These are phyloP conservation scores for Bergia puertoricense DNA, from an alignment of 92 coral and sea anemone genomes.

Conservation along the genomic window DNA sequence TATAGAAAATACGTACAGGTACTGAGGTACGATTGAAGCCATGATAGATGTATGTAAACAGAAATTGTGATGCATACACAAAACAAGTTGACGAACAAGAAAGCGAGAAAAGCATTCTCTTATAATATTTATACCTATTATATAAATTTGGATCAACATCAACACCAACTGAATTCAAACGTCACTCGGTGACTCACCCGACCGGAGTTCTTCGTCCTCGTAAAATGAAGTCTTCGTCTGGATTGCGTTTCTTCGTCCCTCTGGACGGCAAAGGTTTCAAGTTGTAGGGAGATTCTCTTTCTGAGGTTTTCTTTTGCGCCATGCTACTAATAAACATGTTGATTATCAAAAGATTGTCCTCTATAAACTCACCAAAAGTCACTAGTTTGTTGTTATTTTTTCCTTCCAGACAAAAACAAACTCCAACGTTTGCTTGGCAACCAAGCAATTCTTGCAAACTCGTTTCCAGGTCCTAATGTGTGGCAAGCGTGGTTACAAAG, in stretches of 20 bases:
- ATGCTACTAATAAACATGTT: constrained; percentile 93
- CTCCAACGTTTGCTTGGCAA: constrained; percentile 28
- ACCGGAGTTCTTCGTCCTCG: constrained; percentile 82
- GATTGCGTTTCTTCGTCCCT: constrained; percentile 90
- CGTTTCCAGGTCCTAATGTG: constrained; percentile 9
- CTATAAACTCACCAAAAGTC: background rate
- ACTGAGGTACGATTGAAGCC: no score
- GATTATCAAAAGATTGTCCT: background rate
- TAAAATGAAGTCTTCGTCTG: constrained; percentile 93
- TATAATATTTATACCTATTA: no score
- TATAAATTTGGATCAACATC: background rate
- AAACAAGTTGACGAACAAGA: background rate
- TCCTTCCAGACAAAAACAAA: no score
- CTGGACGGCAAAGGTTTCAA: constrained; percentile 84
- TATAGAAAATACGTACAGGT: no score
- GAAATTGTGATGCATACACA: no score
- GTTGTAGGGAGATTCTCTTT: constrained; percentile 65
- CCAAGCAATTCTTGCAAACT: constrained; percentile 2
- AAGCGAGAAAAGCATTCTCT: background rate
- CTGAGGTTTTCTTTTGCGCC: constrained; percentile 62
- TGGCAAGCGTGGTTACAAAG: constrained; percentile 8
- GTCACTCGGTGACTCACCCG: constrained; percentile 74
- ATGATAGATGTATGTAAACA: no score
- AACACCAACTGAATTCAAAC: background rate
- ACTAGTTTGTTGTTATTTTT: no score